Evolutionary conservation across 92 coral and sea anemone species (phyloP).

Genomic region (Anthopleura xanthogrammica): DNA sequence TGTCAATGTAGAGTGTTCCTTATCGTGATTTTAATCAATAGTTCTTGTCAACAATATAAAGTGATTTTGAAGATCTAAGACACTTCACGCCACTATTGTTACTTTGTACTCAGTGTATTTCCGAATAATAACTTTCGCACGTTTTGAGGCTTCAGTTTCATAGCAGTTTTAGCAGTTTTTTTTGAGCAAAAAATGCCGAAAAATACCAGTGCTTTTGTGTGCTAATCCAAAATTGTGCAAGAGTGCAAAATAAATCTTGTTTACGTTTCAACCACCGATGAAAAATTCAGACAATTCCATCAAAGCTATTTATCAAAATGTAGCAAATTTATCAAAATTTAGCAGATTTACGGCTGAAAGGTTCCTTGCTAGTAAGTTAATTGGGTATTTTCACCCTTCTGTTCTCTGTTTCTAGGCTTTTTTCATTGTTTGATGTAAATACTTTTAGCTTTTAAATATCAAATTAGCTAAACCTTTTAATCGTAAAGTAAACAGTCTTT

Average conservation of each 20-base stretch:
- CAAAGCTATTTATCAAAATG: background rate
- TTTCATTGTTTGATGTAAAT: background rate
- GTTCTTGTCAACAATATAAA: background rate
- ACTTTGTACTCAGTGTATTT: too few relatives aligned
- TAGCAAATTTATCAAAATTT: background rate
- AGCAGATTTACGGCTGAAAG: background rate
- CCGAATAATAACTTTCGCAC: too few relatives aligned
- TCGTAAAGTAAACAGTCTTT: background rate
- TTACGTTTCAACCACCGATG: too few relatives aligned
- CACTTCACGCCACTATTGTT: too few relatives aligned
- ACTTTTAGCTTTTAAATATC: slow-evolving; percentile 10
- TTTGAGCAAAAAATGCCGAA: too few relatives aligned
- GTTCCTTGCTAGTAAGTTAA: background rate
- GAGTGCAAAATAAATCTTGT: background rate
- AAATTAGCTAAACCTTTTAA: background rate
- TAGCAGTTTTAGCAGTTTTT: too few relatives aligned
- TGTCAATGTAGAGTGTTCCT: too few relatives aligned
- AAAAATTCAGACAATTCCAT: background rate
- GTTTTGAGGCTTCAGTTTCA: too few relatives aligned
- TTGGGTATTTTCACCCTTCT: background rate
- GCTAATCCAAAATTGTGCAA: background rate
- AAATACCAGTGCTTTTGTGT: too few relatives aligned
- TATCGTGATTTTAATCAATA: background rate
- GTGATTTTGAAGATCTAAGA: background rate
- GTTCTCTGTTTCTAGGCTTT: background rate